These are phyloP conservation scores for Eretmodus cyanostictus DNA, from an alignment of 2,113 vertebrate genomes.

Conservation along the genomic window DNA sequence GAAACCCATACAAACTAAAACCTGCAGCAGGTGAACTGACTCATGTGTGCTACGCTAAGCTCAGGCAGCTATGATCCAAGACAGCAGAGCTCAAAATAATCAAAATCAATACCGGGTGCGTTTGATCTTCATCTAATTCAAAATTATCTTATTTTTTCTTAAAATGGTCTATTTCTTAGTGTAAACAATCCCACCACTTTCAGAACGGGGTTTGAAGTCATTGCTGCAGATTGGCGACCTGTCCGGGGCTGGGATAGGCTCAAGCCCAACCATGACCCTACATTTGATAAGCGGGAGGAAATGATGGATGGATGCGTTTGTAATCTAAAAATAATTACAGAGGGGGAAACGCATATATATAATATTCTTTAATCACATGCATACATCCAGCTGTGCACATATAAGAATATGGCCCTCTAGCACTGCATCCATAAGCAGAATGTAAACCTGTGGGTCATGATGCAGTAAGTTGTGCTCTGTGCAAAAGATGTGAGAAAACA, in stretches of 20 bases:
- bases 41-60: not conserved
- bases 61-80: not conserved
- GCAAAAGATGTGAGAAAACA: not conserved
- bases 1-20: not conserved
- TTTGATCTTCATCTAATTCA: not conserved
- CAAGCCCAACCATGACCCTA: not conserved
- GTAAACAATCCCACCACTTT: not conserved
- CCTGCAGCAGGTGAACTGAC: not conserved
- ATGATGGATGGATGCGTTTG: not conserved
- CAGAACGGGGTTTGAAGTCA: not conserved
- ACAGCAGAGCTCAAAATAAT: not conserved
- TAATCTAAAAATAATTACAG: not conserved
- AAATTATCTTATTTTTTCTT: not conserved
- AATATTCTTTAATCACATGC: not conserved
- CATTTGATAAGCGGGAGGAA: not conserved
- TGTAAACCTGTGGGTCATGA: not conserved
- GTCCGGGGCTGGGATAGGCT: not conserved
- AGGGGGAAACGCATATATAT: not conserved
- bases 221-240: not conserved
- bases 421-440: not conserved
- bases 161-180: rapidly evolving
- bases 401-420: not conserved
- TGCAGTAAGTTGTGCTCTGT: not conserved
- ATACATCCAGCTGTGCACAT: not conserved
- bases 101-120: not conserved